Evolutionary conservation across 2,113 vertebrate species (phyloP).

Genomic region (Vulpes ferrilata): DNA sequence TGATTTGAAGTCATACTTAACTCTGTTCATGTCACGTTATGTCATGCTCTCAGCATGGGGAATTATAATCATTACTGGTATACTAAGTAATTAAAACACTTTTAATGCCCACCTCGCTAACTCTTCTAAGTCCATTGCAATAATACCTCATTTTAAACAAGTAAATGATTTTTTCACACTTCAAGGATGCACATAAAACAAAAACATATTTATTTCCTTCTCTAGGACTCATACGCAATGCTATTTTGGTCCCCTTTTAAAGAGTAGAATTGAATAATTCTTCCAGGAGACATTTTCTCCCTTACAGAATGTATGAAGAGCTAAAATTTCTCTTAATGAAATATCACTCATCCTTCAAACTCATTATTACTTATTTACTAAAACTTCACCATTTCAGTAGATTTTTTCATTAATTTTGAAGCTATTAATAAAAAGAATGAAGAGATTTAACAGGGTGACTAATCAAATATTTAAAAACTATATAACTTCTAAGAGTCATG

Average conservation of each 20-base stretch:
- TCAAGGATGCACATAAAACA: constrained; percentile 13
- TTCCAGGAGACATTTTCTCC: neutral
- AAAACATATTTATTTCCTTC: constrained; percentile 37
- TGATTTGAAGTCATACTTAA: constrained; percentile 37
- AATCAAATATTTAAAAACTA: constrained; percentile 50
- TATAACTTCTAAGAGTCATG: neutral
- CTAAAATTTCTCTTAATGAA: constrained; percentile 8
- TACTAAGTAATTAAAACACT: constrained; percentile 9
- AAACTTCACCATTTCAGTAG: constrained; percentile 6
- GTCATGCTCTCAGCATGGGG: neutral
- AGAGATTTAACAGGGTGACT: neutral
- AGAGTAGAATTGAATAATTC: constrained; percentile 8
- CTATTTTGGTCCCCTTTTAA: neutral
- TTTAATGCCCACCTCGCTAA: neutral
- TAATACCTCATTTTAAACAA: constrained; percentile 36
- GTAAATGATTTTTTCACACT: neutral
- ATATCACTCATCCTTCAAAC: constrained; percentile 1
- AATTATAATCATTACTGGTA: constrained; percentile 1
- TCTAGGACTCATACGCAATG: neutral
- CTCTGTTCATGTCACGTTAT: neutral
- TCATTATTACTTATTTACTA: constrained; percentile 43
- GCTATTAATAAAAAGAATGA: neutral
- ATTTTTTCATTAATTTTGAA: constrained; percentile 4
- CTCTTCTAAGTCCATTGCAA: neutral
- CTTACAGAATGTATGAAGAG: neutral